Base-by-base conservation (phyloP, 92 coral and sea anemone genomes). In the Epizoanthus rinbou region DNA sequence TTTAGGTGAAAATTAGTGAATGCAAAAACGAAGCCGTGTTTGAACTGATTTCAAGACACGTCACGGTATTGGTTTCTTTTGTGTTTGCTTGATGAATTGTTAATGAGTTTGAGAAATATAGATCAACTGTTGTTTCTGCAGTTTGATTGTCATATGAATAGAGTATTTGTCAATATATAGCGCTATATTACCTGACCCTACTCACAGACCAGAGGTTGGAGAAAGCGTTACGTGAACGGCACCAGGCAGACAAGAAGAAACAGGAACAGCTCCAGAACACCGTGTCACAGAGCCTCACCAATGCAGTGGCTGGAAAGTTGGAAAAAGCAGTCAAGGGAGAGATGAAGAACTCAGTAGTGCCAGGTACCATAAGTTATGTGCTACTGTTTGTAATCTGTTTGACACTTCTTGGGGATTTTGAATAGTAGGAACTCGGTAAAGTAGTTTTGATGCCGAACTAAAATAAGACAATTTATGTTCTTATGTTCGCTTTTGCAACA, bases 261-360 rank as follows among this genome's bases (percentile, higher is more conserved):
- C 97, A 94, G 19, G 99, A 96, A 64, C 98, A 96, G 18, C 79
- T 96, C 13, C 91, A 92, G 57, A 96, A 91, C 67, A 91, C 96
- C 41, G 74, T 93, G 43, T 91, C 98, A 18, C 98, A 93, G 86
- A 81, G 90, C 4, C 88, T 96, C 39, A 94, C 97, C 52, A 94
- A 90, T 41, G 86, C 99, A 45, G 74, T 96, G 84, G 86, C 98
- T 45, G 98, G 95, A 37, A 96, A 96, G 87, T 83, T 96, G 0
- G 99, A 96, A 45, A 94, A 96, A 74, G 87, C 95, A 6, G 80
- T 92, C 22, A 96, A 96, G 62, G 90, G 92, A 47, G 99, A 96
- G 84, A 85, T 96, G 52, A 94, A 91, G 85, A 88, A 82, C 74
- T 89, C 89, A n/a, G 95, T 94, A 8, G 80, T 87, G 31, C 95